Evolutionary conservation across 1,140 invertebrate species (phyloP), one percentile per base, ranked within the genome.

Genomic region (Brachionus rotundiformis): DNA sequence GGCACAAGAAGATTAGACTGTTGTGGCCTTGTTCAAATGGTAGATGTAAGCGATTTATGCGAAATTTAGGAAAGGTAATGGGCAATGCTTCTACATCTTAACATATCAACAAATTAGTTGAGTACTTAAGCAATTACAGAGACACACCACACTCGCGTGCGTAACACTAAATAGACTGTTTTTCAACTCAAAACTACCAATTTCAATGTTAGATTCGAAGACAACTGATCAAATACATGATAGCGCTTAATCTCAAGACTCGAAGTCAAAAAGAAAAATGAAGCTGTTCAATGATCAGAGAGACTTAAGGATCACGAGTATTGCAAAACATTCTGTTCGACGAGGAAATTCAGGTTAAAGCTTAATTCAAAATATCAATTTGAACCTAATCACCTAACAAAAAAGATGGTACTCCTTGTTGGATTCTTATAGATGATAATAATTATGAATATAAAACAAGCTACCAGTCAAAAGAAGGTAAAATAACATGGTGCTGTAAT

Each of bases 1-100:
- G 8, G 10, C 82, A 83, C 73, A 82, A 68, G 23, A 63, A 44
- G 68, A 76, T 83, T 83, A 84, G 76, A 49, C 83, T 76, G 41
- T 19, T 59, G 39, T 59, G 68, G 31, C 63, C 83, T 16, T 68
- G 16, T 59, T 80, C 82, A n/a, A 83, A 82, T 83, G 82, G 75
- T 33, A 71, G 76, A 54, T 71, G 29, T 41, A 76, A 83, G 61
- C 33, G 25, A 23, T 82, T 82, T 44, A 83, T 82, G 61, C 49
- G 49, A 54, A 54, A 54, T 54, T 54, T 54, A 25, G 49, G 49
- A 19, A 54, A 54, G 16, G 49, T 54, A 19, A 54, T 54, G 49
- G 10, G 49, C 49, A 54, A 54, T 54, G n/a, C 49, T 54, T 54
- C 49, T 16, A 54, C 23, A 7, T 54, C n/a, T 19, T n/a, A 54